Conservation (phyloP, 2,888 invertebrate species). For the Pantelozetes paolii region DNA sequence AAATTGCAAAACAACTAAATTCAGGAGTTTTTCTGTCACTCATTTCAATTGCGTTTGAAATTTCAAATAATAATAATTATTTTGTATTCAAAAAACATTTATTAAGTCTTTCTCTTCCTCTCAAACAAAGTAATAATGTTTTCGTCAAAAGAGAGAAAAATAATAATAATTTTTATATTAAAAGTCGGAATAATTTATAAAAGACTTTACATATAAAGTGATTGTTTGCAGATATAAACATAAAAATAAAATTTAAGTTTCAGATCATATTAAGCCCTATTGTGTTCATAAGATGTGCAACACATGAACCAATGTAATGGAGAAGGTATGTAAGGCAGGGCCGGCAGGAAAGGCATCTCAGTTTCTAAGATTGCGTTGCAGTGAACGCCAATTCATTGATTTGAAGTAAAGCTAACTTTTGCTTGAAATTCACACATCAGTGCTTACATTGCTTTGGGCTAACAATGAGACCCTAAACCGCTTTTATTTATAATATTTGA, state of each 20-base stretch:
- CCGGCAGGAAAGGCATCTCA: no score
- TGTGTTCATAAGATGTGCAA: not conserved
- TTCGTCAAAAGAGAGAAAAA: conserved; percentile 1
- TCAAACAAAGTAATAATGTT: not conserved
- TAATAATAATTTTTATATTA: conserved; percentile 5
- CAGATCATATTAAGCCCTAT: not conserved
- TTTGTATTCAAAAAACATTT: not conserved
- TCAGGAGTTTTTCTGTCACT: no score
- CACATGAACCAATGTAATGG: no score
- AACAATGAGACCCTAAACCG: conserved; percentile 17
- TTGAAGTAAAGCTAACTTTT: not conserved
- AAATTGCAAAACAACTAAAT: not conserved
- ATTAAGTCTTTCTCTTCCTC: no score
- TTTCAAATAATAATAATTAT: not conserved
- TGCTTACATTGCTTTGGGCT: not conserved
- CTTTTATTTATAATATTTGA: conserved; percentile 21
- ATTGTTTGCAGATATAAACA: not conserved
- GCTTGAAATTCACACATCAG: conserved; percentile 1
- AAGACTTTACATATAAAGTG: no score
- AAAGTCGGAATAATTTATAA: no score
- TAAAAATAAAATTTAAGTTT: not conserved
- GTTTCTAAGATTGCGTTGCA: not conserved
- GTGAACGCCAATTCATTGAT: conserved; percentile 13
- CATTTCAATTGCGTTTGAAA: not conserved
- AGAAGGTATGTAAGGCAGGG: no score